Evolutionary conservation across 2,888 invertebrate genomes (phyloP), one percentile per base, ranked within the genome.

Genomic region (Nesidiocoris tenuis): DNA sequence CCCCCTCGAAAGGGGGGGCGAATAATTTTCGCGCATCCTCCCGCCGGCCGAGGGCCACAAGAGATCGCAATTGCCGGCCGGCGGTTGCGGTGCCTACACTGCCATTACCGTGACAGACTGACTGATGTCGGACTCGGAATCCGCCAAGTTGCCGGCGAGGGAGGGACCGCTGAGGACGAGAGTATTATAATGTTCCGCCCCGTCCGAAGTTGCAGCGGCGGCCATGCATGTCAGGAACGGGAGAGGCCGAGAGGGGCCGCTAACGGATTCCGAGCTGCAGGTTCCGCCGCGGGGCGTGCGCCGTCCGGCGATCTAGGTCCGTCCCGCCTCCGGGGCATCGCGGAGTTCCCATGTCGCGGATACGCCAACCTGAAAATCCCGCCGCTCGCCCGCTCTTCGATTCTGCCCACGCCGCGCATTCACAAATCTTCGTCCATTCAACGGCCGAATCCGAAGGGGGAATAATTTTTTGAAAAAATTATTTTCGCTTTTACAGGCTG

Each of bases 231-330:
- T 17, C 61, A 19, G 23, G 21, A 63, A 21, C 19, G 64, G 23
- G 25, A 64, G 39, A 25, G 64, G 25, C 64, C 54, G 25, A 39
- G 25, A 65, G 25, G 65, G 65, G 65, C 65, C 64, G 25, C n/a
- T 23, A 22, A 65, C 65, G 65, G 65, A 65, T 65, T 65, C 39
- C 54, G 65, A 65, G 18, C 65, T 65, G 65, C 18, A 18, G n/a
- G 39, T 9, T 39, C 39, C 39, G 65, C 39, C 65, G 18, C 1
- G 65, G 2, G 39, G 65, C 39, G 17, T 19, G 17, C 7, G 18
- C 5, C 39, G 39, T 39, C 39, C 12, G 39, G 3, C 39, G 39
- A 39, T 39, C 39, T 39, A 39, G 39, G 39, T 39, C 39, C 39
- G 39, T 39, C 12, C 39, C 39, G 39, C 39, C 39, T 12, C 39